phyloP scores from a whole-genome alignment of 2,113 vertebrate genomes.

The Prietella phreatophila region DNA sequence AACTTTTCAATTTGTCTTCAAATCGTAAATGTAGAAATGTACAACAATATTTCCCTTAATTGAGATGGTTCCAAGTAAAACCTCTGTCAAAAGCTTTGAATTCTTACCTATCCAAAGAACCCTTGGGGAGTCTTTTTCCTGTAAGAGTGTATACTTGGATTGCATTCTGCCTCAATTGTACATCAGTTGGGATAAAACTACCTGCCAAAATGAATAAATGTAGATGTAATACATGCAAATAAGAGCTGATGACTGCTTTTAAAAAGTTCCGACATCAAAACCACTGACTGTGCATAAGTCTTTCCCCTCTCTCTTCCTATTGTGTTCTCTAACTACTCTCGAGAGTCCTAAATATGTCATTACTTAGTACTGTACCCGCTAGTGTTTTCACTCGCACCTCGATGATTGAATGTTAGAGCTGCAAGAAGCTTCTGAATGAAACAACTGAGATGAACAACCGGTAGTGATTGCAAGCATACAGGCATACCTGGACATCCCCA shows the following conservation, averaged over 20 bases:
- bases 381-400: conserved; percentile 49
- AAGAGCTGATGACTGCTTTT: conserved; percentile 1
- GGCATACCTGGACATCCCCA: conserved; percentile 66
- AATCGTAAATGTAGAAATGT: background rate
- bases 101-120: background rate
- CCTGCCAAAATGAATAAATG: conserved; percentile 5
- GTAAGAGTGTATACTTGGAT: background rate
- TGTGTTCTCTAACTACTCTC: conserved; percentile 37
- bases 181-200: background rate
- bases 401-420: conserved; percentile 44
- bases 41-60: background rate
- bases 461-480: conserved; percentile 54
- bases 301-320: conserved; percentile 27
- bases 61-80: background rate
- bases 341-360: conserved; percentile 51
- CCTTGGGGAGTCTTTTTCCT: background rate
- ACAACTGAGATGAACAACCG: conserved; percentile 49
- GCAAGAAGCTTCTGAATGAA: conserved; percentile 40
- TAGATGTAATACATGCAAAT: background rate
- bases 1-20: background rate
- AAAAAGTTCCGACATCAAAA: conserved; percentile 9
- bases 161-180: background rate
- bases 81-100: background rate
- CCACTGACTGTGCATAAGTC: conserved; percentile 26
- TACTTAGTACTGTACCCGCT: conserved; percentile 46